Base-by-base conservation (phyloP, 2,113 vertebrate genomes). In the Megaleporinus macrocephalus region DNA sequence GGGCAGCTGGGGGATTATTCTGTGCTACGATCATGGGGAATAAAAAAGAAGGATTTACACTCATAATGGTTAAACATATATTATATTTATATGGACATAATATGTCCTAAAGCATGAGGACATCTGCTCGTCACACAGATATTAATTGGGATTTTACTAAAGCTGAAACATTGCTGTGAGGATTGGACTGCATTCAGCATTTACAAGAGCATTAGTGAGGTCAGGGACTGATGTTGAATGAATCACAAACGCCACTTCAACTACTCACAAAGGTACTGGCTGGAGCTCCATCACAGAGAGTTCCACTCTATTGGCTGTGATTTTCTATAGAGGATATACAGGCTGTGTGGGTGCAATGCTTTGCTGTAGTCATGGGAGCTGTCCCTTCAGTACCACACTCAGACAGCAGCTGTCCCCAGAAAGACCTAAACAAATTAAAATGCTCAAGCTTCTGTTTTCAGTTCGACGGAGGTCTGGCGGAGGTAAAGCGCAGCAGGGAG, bases 401-500 rank as follows among this genome's bases (percentile, higher is more conserved):
- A 59, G 57, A 59, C n/a, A 61, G 57, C 11, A 61, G n/a, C 57
- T 24, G 57, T 61, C n/a, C 24, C 1, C 63, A 47, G 41, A 66
- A 71, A 66, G 70, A 44, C 6, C 53, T 73, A 73, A 70, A 76
- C 73, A 27, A 82, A 76, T 76, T 73, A 70, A 63, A 70, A 33
- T 15, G 53, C 15, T 14, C 70, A 69, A 24, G 74, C 65, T 78
- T 61, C 47, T 33, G 72, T 78, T 70, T 75, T 71, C 27, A 84
- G 75, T 76, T 47, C 26, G 16, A 24, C 29, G 20, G 59, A 15
- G 10, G 0, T 30, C 29, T 76, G 62, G 29, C 61, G 73, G 53
- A 41, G 57, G n/a, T 76, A 44, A 59, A 49, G 63, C 24, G 27
- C 66, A n/a, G 33, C 30, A 12, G 18, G 30, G 65, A 44, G 41